These are phyloP conservation scores for Saxidomus purpurata DNA, from an alignment of 1,140 invertebrate genomes.

Conservation along the genomic window DNA sequence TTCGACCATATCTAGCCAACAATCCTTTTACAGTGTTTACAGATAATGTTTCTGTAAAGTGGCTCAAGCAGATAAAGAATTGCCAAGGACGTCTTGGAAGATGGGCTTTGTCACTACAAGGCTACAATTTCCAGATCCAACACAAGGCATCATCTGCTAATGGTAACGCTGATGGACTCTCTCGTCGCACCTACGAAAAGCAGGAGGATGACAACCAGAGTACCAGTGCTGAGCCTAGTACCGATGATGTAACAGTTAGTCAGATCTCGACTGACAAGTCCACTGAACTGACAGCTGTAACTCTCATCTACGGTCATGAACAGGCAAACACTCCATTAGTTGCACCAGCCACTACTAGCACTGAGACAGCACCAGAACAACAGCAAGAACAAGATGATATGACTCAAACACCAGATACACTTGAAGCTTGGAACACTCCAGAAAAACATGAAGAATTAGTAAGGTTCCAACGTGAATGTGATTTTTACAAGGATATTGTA, in stretches of 20 bases:
- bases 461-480: constrained; percentile 33
- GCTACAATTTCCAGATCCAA: constrained; percentile 30
- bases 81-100: background rate
- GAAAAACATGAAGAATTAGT: background rate
- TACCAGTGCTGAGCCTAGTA: no score
- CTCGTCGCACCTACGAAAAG: background rate
- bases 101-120: constrained; percentile 51
- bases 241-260: no score
- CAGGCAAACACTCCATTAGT: background rate
- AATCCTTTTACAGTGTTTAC: constrained; percentile 33
- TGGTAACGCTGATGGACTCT: background rate
- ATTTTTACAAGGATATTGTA: background rate
- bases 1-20: constrained; percentile 25
- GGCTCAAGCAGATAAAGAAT: constrained; percentile 19
- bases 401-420: no score
- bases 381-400: background rate
- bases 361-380: background rate
- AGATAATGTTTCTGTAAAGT: constrained; percentile 43
- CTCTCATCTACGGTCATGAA: background rate
- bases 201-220: no score
- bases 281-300: background rate
- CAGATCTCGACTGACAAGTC: no score
- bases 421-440: background rate
- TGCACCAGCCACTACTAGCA: background rate
- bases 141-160: background rate